These are phyloP conservation scores for Lytechinus pictus DNA, from an alignment of 35 echinoderm and acorn worm genomes.

Conservation along the genomic window DNA sequence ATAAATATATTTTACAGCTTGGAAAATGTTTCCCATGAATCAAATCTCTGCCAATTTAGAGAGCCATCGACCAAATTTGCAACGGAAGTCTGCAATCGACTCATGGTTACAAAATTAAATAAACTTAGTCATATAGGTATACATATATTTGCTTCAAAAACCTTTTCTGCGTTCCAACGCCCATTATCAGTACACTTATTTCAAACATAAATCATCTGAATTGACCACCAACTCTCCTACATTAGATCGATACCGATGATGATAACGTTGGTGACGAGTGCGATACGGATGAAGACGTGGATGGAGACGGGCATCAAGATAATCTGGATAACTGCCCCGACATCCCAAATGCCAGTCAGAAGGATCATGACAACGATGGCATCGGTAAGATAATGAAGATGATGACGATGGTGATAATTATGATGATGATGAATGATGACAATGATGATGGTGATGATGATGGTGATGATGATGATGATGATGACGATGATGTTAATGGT, in stretches of 20 bases:
- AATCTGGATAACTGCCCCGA: constrained; percentile 94
- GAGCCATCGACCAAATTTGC: too few species aligned
- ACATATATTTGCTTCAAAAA: too few species aligned
- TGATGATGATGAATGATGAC: too few species aligned
- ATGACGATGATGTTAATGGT: too few species aligned
- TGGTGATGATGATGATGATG: too few species aligned
- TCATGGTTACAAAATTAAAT: background rate
- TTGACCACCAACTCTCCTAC: background rate
- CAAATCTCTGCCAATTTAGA: too few species aligned
- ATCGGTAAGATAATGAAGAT: constrained; percentile 69
- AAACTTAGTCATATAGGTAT: background rate
- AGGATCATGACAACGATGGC: constrained; percentile 86
- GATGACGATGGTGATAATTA: too few species aligned
- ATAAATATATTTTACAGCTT: too few species aligned
- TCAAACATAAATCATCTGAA: background rate
- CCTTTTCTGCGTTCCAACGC: background rate
- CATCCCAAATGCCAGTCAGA: constrained; percentile 84
- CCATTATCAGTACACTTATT: background rate
- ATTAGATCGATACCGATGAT: constrained; percentile 80
- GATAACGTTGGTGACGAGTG: constrained; percentile 97
- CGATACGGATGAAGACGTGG: constrained; percentile 85
- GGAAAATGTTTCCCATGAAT: too few species aligned
- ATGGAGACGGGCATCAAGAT: constrained; percentile 91
- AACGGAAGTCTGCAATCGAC: background rate
- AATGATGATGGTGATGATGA: too few species aligned